Base-by-base conservation (phyloP, 2,113 vertebrate species). In the Plotosus lineatus region DNA sequence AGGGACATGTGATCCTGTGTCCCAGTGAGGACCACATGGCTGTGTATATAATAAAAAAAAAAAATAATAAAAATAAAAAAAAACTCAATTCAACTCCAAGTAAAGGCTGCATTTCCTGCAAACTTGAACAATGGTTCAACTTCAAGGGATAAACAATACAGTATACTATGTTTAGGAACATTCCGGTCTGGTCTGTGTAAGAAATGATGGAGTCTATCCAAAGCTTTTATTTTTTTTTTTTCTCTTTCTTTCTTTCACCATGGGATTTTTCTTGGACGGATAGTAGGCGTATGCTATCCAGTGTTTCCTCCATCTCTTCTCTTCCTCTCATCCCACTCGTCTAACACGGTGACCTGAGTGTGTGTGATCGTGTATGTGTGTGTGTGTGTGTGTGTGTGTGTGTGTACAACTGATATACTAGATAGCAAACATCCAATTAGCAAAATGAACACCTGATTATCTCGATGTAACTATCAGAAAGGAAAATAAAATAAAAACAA, bases 391-490 rank as follows among this genome's bases (percentile, higher is more conserved):
- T 46, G 1, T 46, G 11, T 46, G 11, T 46, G 44, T 46, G 11
- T 46, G 6, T 46, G 44, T 55, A 55, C 79, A 40, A 79, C 77
- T 85, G 58, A 73, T 53, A 58, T 26, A 23, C 40, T 46, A 44
- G 40, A 26, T 15, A 46, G 66, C 14, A 15, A 8, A 36, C 36
- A 77, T 26, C 75, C 28, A 73, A 69, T 69, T 60, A 79, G 73
- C 56, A 56, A 28, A 58, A 10, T 71, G 50, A 71, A 46, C 78
- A 75, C 89, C 87, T 85, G 7, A 33, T 80, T 33, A 51, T 14
- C 17, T 8, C 15, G 3, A 19, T 51, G 50, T 17, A 14, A 51
- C 50, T 51, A 17, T n/a, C n/a, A n/a, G n/a, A n/a, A n/a, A n/a
- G n/a, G n/a, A n/a, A n/a, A n/a, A n/a, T n/a, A n/a, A n/a, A n/a